Base-by-base conservation (phyloP, 2,113 vertebrate species). In the Toxostoma redivivum region DNA sequence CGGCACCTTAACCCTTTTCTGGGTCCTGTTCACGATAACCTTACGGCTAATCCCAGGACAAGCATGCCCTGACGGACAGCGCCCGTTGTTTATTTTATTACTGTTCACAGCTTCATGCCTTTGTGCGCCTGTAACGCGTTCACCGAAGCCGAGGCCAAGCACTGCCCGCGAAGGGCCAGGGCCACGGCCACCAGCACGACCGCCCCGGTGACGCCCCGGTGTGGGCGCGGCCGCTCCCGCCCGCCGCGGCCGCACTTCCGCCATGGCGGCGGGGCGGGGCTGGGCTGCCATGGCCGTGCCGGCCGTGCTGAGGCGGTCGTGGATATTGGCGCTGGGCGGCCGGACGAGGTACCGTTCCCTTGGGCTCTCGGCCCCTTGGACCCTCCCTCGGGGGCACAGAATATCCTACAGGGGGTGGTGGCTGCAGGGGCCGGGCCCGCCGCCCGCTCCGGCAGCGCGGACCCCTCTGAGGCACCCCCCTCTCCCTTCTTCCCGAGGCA, bases 151-250 rank as follows among this genome's bases (percentile, higher is more conserved):
- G n/a, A 42, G 12, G 47, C 5, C 11, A 1, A 37, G 25, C 62
- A 0, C 4, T 0, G 28, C 7, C 56, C 2, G 15, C 15, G 4
- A 8, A 9, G 1, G 3, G 4, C 2, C 47, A 14, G 12, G 47
- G 12, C 23, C 24, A 5, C 12, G 7, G 2, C 7, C 27, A 0
- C 47, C 1, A 4, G 18, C 16, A 0, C 53, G 1, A 4, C 38
- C 9, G 44, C 21, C 13, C 24, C 45, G 27, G 14, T 15, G 18
- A 3, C 71, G 22, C 83, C 30, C 8, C 19, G 7, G 1, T 6
- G 45, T 7, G 16, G 28, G 38, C 7, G 57, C 35, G 35, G 22
- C 58, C 12, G 10, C 51, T 45, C 44, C 44, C 44, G 44, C 44
- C 44, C 44, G 44, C 44, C 7, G 57, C 35, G n/a, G 27, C 54